Conservation (phyloP, 2,888 invertebrate species). For the Pyrrhosoma nymphula region DNA sequence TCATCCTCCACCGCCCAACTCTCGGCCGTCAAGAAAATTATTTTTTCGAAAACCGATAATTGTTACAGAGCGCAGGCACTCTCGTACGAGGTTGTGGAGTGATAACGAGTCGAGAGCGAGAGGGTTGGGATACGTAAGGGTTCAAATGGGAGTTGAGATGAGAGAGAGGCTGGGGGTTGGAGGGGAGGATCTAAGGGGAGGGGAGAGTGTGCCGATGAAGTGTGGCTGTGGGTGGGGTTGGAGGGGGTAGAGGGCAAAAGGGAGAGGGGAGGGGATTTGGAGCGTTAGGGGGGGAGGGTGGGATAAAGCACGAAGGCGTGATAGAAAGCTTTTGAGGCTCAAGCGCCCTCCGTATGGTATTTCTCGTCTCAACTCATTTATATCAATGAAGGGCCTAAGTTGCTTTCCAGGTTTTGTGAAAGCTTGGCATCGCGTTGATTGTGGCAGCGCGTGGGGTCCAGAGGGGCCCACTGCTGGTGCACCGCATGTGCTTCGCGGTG, state of each 20-base stretch:
- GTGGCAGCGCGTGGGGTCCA: background rate
- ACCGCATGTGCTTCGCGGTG: too few species aligned
- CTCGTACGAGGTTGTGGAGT: conserved; percentile 17
- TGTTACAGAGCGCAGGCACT: conserved; percentile 31
- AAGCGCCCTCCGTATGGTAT: conserved; percentile 8
- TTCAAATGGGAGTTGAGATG: background rate
- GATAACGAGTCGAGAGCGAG: conserved; percentile 12
- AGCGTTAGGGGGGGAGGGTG: background rate
- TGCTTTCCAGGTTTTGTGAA: background rate
- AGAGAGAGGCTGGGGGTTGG: background rate
- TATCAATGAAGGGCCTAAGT: conserved; percentile 28
- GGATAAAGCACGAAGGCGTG: background rate
- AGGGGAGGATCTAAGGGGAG: background rate
- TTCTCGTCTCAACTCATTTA: conserved; percentile 36
- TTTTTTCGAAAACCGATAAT: conserved; percentile 33
- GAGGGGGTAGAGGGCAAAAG: too few species aligned
- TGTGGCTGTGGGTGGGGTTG: background rate
- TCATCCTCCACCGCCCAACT: background rate
- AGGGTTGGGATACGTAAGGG: background rate
- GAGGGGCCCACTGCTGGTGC: background rate
- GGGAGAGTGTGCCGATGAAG: background rate
- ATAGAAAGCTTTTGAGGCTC: conserved; percentile 35
- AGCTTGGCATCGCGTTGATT: conserved; percentile 20
- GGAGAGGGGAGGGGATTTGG: background rate
- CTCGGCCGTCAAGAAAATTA: conserved; percentile 22